These are phyloP conservation scores for Nebria ingens DNA, from an alignment of 1,140 invertebrate species.

Conservation along the genomic window DNA sequence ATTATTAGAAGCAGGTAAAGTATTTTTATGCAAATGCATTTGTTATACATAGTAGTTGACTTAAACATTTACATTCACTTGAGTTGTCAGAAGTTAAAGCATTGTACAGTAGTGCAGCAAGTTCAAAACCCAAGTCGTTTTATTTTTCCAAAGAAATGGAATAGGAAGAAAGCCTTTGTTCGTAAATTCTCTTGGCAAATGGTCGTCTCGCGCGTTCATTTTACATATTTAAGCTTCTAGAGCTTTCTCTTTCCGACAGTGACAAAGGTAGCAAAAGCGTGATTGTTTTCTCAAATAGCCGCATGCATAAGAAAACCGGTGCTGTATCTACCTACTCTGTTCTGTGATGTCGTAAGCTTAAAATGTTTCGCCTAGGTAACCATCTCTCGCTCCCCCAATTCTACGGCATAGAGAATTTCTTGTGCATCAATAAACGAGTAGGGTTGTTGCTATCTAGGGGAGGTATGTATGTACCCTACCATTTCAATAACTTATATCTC, in stretches of 20 bases:
- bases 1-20: too few relatives aligned
- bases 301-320: too few relatives aligned
- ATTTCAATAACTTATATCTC: too few relatives aligned
- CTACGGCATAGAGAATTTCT: too few relatives aligned
- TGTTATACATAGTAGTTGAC: not conserved
- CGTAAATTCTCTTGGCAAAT: not conserved
- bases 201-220: not conserved
- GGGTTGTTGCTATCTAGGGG: too few relatives aligned
- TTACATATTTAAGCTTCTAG: not conserved
- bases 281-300: not conserved
- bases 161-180: not conserved
- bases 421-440: too few relatives aligned
- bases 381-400: too few relatives aligned
- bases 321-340: too few relatives aligned
- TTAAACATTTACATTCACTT: not conserved
- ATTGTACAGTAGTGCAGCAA: not conserved
- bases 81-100: slow-evolving; percentile 4
- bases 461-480: too few relatives aligned
- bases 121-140: not conserved
- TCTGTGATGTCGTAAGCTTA: too few relatives aligned
- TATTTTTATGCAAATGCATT: too few relatives aligned
- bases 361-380: too few relatives aligned
- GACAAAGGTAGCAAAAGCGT: not conserved
- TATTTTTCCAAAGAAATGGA: not conserved
- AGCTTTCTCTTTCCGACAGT: not conserved